phyloP scores from a whole-genome alignment of 2,113 vertebrate genomes.

The Psilopsiagon aymara region DNA sequence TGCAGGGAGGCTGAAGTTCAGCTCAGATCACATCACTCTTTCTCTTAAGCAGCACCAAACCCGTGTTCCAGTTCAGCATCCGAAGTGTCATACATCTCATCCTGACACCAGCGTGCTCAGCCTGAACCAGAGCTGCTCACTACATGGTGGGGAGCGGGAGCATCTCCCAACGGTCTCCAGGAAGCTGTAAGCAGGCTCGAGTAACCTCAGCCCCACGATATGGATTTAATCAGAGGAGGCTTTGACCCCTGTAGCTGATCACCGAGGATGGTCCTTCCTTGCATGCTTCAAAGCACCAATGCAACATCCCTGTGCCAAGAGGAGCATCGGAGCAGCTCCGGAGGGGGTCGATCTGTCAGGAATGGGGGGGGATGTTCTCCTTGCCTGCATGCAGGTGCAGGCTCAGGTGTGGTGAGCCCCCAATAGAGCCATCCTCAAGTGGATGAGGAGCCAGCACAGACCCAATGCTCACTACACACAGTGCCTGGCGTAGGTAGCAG shows the following conservation, averaged over 20 bases:
- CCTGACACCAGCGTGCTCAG: not conserved
- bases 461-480: constrained; percentile 25
- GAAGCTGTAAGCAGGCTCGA: not conserved
- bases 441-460: constrained; percentile 1
- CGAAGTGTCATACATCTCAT: not conserved
- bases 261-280: not conserved
- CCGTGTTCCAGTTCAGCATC: not conserved
- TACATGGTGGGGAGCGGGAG: not conserved
- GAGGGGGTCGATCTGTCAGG: not conserved
- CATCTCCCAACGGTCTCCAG: not conserved
- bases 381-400: not conserved
- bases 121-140: not conserved
- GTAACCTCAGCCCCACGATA: not conserved
- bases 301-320: not conserved
- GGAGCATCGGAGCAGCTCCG: not conserved
- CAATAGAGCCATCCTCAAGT: constrained; percentile 12
- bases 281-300: not conserved
- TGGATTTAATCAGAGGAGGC: not conserved
- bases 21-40: accelerated
- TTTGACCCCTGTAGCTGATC: not conserved
- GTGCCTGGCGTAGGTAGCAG: constrained; percentile 38
- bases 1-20: not conserved
- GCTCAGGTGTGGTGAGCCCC: not conserved
- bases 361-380: not conserved
- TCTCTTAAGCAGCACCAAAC: not conserved